Conservation (phyloP, 1,140 invertebrate genomes). For the Archivesica marissinica region DNA sequence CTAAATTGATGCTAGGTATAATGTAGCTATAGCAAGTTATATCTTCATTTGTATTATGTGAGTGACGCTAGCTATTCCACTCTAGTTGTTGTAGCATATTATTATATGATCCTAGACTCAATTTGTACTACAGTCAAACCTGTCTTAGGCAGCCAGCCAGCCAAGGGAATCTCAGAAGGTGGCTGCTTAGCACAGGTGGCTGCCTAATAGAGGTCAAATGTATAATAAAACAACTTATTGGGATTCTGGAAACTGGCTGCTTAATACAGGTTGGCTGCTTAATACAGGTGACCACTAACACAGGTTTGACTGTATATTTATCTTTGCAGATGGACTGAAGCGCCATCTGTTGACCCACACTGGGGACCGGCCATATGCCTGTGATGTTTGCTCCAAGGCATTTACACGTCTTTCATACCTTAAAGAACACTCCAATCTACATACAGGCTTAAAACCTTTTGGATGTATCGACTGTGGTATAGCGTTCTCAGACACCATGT, state of each 20-base stretch:
- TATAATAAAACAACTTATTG: neutral
- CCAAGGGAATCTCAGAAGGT: no score
- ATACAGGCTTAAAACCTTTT: conserved; percentile 56
- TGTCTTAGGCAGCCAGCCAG: no score
- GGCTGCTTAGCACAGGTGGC: no score
- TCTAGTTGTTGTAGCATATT: no score
- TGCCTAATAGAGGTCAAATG: no score
- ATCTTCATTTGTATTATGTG: no score
- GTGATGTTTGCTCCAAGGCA: conserved; percentile 94
- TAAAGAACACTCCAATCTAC: conserved; percentile 88
- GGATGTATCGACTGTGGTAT: conserved; percentile 49
- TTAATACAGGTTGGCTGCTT: neutral
- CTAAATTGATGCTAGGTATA: no score
- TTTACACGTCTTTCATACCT: conserved; percentile 97
- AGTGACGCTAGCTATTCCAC: no score
- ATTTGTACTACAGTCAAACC: no score
- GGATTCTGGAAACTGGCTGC: neutral
- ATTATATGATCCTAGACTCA: no score
- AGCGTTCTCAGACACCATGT: conserved; percentile 80
- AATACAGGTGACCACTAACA: no score
- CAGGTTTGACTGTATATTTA: neutral
- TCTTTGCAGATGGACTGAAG: conserved; percentile 38
- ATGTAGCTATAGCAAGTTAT: no score
- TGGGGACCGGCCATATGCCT: conserved; percentile 97
- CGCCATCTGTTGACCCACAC: conserved; percentile 80